Evolutionary conservation across 1,140 invertebrate species (phyloP), one percentile per base, ranked within the genome.

Genomic region (Rhynchophorus ferrugineus): DNA sequence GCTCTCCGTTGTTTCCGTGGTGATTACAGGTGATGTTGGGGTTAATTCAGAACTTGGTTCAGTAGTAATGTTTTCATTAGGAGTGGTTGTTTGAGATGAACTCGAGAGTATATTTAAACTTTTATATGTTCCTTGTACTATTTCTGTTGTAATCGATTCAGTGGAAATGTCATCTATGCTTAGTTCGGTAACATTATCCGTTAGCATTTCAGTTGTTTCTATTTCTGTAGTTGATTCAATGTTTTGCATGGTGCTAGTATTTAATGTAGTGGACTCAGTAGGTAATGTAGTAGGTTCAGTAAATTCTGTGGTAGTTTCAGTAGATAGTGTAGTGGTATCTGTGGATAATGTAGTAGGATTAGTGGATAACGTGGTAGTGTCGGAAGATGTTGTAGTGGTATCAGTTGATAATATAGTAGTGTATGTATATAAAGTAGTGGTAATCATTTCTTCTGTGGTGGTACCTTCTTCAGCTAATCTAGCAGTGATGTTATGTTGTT

Each of bases 1-100:
- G n/a, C n/a, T n/a, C n/a, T 29, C 43, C 16, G 34, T 11, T 22
- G 22, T 35, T 48, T 49, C 46, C 2, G 45, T 49, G 22, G 50
- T 54, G n/a, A 22, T 51, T 34, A 39, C 18, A 17, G 34, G 47
- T 7, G 19, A 1, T 18, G 16, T 39, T 18, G 16, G n/a, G n/a
- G n/a, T n/a, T n/a, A n/a, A n/a, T n/a, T n/a, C n/a, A n/a, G n/a
- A n/a, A n/a, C n/a, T n/a, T n/a, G n/a, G n/a, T n/a, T n/a, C n/a
- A n/a, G n/a, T n/a, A n/a, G n/a, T n/a, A n/a, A n/a, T n/a, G n/a
- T n/a, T n/a, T n/a, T n/a, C n/a, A n/a, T n/a, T n/a, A n/a, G n/a
- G n/a, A n/a, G n/a, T n/a, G n/a, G n/a, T n/a, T n/a, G n/a, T n/a
- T n/a, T n/a, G n/a, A n/a, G n/a, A n/a, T n/a, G n/a, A n/a, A n/a